Percentiles rank a stretch among this genome's conserved stretches.
Evolutionary conservation across 2,888 invertebrate genomes (phyloP).

Genomic region (Acanthopleura granulata): DNA sequence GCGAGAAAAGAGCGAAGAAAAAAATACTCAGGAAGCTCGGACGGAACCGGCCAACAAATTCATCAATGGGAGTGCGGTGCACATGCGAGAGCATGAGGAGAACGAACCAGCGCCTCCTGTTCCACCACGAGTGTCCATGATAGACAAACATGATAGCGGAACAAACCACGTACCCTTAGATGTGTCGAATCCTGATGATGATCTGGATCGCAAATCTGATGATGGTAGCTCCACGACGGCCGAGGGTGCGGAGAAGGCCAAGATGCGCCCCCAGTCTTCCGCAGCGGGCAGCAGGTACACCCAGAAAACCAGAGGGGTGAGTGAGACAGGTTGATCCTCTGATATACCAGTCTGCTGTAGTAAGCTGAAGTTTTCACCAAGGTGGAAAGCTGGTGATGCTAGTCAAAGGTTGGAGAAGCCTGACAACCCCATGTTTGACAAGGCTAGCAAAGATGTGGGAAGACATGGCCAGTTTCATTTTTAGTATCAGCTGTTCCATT

Average conservation of each 20-base stretch:
- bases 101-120: constrained; percentile 18
- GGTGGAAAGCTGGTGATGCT: too few species aligned
- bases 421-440: too few species aligned
- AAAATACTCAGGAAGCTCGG: not conserved
- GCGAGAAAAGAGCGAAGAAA: constrained; percentile 1
- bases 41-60: not conserved
- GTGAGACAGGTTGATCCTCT: not conserved
- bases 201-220: constrained; percentile 53
- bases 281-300: constrained; percentile 16
- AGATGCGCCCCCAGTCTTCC: constrained; percentile 15
- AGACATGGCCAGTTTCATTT: too few species aligned
- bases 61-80: not conserved
- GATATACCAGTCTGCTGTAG: too few species aligned
- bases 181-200: constrained; percentile 51
- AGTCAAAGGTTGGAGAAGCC: too few species aligned
- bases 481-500: too few species aligned
- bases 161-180: constrained; percentile 26
- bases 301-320: constrained; percentile 18
- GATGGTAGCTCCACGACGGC: constrained; percentile 55
- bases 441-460: too few species aligned
- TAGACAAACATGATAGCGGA: not conserved
- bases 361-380: too few species aligned
- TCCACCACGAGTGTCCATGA: not conserved
- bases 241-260: constrained; percentile 52
- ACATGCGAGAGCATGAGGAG: constrained; percentile 26